Conservation (phyloP, 2,888 invertebrate genomes). For the Plutella xylostella region DNA sequence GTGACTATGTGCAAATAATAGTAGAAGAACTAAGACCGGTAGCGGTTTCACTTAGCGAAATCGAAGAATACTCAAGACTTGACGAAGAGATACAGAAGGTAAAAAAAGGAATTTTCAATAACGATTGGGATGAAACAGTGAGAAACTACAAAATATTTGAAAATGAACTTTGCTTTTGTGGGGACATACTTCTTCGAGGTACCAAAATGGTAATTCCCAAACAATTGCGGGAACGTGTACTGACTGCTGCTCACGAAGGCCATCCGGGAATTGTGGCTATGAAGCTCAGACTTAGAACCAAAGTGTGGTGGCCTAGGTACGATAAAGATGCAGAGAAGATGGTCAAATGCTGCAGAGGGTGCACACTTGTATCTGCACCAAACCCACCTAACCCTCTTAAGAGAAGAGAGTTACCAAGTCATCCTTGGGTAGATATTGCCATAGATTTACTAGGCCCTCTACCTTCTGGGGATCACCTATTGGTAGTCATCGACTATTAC, state of each 20-base stretch:
- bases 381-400: conserved; percentile 15
- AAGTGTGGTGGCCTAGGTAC: too few species aligned
- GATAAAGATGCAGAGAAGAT: too few species aligned
- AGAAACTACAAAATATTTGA: conserved; percentile 2
- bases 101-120: conserved; percentile 8
- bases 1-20: not conserved
- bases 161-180: conserved; percentile 2
- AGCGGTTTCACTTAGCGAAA: conserved; percentile 8
- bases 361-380: conserved; percentile 14
- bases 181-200: not conserved
- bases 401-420: too few species aligned
- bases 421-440: too few species aligned
- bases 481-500: too few species aligned
- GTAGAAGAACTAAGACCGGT: not conserved
- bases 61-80: conserved; percentile 3
- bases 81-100: conserved; percentile 12
- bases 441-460: too few species aligned
- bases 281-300: too few species aligned
- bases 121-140: conserved; percentile 13
- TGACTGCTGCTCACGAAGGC: not conserved
- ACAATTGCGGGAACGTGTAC: not conserved
- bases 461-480: too few species aligned
- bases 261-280: too few species aligned
- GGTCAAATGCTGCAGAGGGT: conserved; percentile 15
- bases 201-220: not conserved